Percentiles rank a stretch among this genome's conserved stretches.
Evolutionary conservation across 1,140 invertebrate genomes (phyloP).

Genomic region (Drosophila triauraria): DNA sequence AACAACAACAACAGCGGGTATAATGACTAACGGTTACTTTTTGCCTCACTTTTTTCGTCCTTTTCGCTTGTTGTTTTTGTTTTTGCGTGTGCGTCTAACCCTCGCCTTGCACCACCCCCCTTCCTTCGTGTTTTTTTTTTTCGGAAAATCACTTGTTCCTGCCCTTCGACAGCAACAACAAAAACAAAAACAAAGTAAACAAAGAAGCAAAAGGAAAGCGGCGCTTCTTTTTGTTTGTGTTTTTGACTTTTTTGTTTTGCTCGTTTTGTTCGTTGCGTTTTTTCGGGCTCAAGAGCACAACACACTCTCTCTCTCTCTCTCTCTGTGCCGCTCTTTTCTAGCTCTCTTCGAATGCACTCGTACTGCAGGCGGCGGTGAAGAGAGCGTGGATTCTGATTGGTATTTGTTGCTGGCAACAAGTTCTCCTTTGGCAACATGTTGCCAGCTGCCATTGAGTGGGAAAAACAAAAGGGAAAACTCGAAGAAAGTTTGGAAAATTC

Average conservation of each 20-base stretch:
- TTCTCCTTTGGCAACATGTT: conserved; percentile 72
- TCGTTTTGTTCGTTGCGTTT: conserved; percentile 85
- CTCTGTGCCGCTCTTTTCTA: background rate
- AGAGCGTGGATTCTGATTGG: conserved; percentile 6
- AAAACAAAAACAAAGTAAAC: conserved; percentile 37
- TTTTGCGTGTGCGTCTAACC: conserved; percentile 35
- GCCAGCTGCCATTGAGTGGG: conserved; percentile 5
- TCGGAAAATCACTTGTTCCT: conserved; percentile 18
- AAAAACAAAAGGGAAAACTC: background rate
- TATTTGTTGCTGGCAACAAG: conserved; percentile 18
- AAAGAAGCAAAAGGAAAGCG: conserved; percentile 25
- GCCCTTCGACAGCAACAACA: conserved; percentile 46
- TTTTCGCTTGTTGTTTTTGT: conserved; percentile 33
- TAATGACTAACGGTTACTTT: conserved; percentile 76
- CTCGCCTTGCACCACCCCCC: background rate
- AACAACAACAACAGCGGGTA: conserved; percentile 27
- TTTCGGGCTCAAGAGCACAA: conserved; percentile 41
- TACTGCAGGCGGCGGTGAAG: conserved; percentile 23
- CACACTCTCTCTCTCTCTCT: background rate
- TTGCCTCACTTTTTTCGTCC: conserved; percentile 14
- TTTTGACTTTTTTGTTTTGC: conserved; percentile 82
- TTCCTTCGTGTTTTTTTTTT: background rate
- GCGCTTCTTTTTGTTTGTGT: conserved; percentile 58
- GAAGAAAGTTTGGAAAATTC: conserved; percentile 17
- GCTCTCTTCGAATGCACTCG: conserved; percentile 34